Base-by-base conservation (phyloP, 2,113 vertebrate genomes). In the Mus spicilegus region DNA sequence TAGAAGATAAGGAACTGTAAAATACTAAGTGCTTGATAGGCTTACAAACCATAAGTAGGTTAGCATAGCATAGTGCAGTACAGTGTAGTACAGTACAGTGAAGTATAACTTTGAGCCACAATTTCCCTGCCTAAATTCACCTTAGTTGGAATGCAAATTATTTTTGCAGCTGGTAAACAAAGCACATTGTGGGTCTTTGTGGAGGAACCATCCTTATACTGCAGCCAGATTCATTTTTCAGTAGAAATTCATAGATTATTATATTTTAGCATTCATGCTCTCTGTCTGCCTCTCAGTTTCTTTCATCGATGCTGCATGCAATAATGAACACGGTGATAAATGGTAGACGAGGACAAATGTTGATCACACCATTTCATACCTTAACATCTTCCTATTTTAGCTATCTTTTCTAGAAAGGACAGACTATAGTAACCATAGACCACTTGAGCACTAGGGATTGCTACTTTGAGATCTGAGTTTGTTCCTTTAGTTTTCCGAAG, bases 1-100 rank as follows among this genome's bases (percentile, higher is more conserved):
- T n/a, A 75, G 94, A 89, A 89, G 42, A 88, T 95, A 97, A 96
- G 95, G 97, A 97, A 94, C 20, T 80, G 65, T 20, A 2, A 36
- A 58, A 76, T 87, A 78, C 20, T 67, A 39, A 88, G 20, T 26
- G 78, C 67, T 93, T 95, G 94, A 76, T 90, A 96, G 94, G 96
- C 54, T 86, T 95, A 33, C 93, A 97, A 97, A 96, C 70, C 67
- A 63, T 1, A 91, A 81, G 26, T 54, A 93, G 22, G 19, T 8
- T 86, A 61, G 20, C 39, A 16, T 26, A 82, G 54, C 39, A 19
- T 7, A 19, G 46, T 49, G 17, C 30, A 54, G 4, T 80, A 36
- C 63, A 65, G 26, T 65, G 63, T 42, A 61, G 61, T 65, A 65
- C 67, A 69, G 30, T 69, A 69, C 30, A 58, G 11, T 12, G 33